Evolutionary conservation across 2,888 invertebrate genomes (phyloP), one percentile per base, ranked within the genome.

Genomic region (Lasioglossum morio): DNA sequence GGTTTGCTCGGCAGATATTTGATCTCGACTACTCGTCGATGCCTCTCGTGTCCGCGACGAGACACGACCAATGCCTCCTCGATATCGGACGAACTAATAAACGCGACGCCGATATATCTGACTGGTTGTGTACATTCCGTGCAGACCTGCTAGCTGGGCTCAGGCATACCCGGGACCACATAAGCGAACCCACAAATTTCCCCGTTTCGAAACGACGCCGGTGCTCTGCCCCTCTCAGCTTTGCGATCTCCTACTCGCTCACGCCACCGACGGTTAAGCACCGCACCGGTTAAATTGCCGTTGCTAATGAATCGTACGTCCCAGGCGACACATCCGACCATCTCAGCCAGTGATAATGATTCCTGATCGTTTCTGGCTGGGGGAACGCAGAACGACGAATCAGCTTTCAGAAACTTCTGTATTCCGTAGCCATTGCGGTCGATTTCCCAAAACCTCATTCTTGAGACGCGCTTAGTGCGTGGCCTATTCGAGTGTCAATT

Each of bases 81-180:
- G 80, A 77, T 90, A 72, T 73, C 74, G 60, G 74, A 78, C 89
- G 80, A 87, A 84, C 88, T 89, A 89, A 91, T 91, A 88, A 87
- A 86, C 86, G 72, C 30, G 84, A 72, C 60, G 57, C 70, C 79
- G 82, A 89, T 86, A 81, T 63, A 27, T 30, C 16, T 10, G 27
- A 40, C 30, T 19, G 48, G 37, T 34, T 63, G 60, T 79, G 78
- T 74, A 73, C n/a, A 76, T 34, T 72, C 63, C 34, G 53, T 5
- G 40, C 37, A 30, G 19, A n/a, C 19, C 37, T 63, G 16, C 63
- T 63, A 30, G 1, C 30, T 30, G 8, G 34, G 34, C 19, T 34
- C 30, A 27, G 23, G 34, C 57, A 72, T 75, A 19, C 34, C 66
- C 53, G 69, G 79, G 82, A 70, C 76, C 86, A 86, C 89, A 91